phyloP scores from a whole-genome alignment of 2,113 vertebrate genomes.

The Gnathonemus longibarbis region DNA sequence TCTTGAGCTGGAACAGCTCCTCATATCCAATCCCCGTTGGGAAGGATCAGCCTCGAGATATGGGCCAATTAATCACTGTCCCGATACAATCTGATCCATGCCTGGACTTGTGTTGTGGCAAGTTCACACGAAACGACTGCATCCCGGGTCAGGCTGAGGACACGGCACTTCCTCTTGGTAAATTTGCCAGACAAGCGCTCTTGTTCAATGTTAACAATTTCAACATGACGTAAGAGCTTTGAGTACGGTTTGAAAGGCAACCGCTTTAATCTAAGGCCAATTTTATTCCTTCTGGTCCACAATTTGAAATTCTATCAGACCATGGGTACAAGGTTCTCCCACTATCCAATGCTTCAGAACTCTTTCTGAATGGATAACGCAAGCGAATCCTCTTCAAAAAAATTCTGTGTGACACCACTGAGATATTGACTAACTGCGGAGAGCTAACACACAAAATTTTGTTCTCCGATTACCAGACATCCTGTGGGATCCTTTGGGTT shows the following conservation, averaged over 20 bases:
- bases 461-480: constrained; percentile 30
- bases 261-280: neutral
- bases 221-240: neutral
- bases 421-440: constrained; percentile 3
- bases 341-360: neutral
- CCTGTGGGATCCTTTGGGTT: constrained; percentile 24
- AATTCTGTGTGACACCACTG: constrained; percentile 4
- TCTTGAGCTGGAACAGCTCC: neutral
- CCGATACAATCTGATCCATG: neutral
- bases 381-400: neutral
- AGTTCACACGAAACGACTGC: neutral
- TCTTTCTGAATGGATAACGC: neutral
- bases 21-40: neutral
- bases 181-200: neutral
- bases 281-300: neutral
- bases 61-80: neutral
- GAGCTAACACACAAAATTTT: constrained; percentile 10
- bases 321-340: too few relatives aligned
- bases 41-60: neutral
- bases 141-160: neutral
- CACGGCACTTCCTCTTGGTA: neutral
- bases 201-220: neutral
- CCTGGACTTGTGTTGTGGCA: neutral
- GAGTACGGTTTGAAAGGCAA: neutral
- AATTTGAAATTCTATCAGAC: neutral